phyloP scores from a whole-genome alignment of 2,888 invertebrate species.

The Lasioglossum calceatum region DNA sequence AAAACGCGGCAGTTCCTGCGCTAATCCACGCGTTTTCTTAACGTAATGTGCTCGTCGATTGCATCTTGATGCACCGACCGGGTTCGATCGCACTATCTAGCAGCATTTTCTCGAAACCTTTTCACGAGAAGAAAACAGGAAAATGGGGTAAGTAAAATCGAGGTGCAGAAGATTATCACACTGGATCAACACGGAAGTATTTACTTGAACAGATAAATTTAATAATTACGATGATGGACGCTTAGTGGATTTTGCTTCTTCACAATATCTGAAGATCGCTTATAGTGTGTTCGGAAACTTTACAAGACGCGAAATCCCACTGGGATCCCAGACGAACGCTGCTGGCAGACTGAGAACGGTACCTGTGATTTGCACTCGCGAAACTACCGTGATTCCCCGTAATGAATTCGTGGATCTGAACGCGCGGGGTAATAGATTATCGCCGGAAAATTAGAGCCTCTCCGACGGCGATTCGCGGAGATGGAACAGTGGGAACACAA shows the following conservation, averaged over 20 bases:
- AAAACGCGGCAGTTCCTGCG: constrained; percentile 21
- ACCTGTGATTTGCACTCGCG: constrained; percentile 38
- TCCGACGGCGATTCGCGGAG: background rate
- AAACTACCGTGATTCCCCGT: constrained; percentile 35
- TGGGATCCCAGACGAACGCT: constrained; percentile 11
- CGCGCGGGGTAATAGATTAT: constrained; percentile 15
- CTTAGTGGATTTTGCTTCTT: background rate
- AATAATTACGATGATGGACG: background rate
- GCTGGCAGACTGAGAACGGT: constrained; percentile 46
- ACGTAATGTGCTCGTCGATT: background rate
- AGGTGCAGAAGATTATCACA: background rate
- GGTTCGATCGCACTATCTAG: too few species aligned
- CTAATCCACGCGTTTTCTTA: constrained; percentile 26
- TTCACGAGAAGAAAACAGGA: background rate
- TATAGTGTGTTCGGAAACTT: background rate
- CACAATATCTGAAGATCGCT: background rate
- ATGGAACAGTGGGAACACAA: background rate
- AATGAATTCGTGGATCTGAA: constrained; percentile 35
- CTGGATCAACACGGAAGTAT: too few species aligned
- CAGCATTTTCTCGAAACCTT: background rate
- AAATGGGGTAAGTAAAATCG: background rate
- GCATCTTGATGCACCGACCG: background rate
- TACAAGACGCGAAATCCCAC: background rate
- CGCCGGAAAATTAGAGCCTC: constrained; percentile 4
- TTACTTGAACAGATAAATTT: background rate